These are phyloP conservation scores for Cottoperca gobio DNA, from an alignment of 2,797 vertebrate species.

Conservation along the genomic window DNA sequence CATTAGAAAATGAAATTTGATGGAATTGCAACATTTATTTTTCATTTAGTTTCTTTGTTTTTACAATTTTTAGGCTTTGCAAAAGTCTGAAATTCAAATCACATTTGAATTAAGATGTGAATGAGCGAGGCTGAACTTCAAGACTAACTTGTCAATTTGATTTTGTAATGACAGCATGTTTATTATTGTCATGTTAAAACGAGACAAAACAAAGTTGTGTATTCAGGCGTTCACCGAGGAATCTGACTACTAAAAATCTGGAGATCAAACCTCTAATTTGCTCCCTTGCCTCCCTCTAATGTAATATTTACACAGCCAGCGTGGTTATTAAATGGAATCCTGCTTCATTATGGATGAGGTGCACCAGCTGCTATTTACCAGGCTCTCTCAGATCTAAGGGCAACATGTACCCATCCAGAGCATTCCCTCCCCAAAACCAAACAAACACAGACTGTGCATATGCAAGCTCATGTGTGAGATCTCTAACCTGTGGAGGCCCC, in stretches of 20 bases:
- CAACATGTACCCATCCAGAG: slow-evolving; percentile 65
- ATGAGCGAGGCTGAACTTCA: neutral
- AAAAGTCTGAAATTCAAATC: neutral
- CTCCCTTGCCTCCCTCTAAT: slow-evolving; percentile 81
- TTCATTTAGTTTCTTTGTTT: neutral
- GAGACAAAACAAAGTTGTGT: slow-evolving; percentile 28
- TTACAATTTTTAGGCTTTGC: neutral
- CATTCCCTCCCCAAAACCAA: slow-evolving; percentile 24
- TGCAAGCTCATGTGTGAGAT: slow-evolving; percentile 6
- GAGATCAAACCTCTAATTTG: slow-evolving; percentile 81
- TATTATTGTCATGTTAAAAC: neutral
- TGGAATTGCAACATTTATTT: neutral
- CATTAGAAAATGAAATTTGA: neutral
- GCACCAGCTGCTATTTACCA: slow-evolving; percentile 88
- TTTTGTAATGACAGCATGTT: neutral
- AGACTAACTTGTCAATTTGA: neutral
- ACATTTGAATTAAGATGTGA: neutral
- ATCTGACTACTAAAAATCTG: slow-evolving; percentile 75
- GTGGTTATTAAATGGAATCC: slow-evolving; percentile 77
- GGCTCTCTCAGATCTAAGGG: slow-evolving; percentile 79
- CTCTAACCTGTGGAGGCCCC: slow-evolving; percentile 95
- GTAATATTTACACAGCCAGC: slow-evolving; percentile 85
- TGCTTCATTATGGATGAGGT: slow-evolving; percentile 86
- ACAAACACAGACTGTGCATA: slow-evolving; percentile 34
- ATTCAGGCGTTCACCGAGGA: slow-evolving; percentile 52